phyloP scores from a whole-genome alignment of 37 sponge, comb jelly and placozoan species.

The Axinella damicornis region DNA sequence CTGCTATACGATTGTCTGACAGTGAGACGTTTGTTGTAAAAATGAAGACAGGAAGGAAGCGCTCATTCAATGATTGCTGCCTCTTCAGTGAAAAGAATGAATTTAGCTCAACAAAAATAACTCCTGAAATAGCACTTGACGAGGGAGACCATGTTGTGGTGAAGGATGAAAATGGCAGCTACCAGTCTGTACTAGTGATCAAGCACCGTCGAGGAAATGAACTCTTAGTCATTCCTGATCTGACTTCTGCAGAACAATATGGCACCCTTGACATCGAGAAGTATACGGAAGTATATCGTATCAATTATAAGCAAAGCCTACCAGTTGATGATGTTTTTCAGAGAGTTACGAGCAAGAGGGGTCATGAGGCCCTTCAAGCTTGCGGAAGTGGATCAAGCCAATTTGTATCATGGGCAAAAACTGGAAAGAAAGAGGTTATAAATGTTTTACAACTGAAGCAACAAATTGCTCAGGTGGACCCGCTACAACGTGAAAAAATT shows the following conservation, averaged over 20 bases:
- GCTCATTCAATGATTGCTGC: neutral
- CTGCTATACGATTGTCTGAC: too few relatives aligned
- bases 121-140: conserved; percentile 24
- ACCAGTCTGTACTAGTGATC: conserved; percentile 12
- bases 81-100: neutral
- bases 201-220: neutral
- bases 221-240: conserved; percentile 5
- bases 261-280: neutral
- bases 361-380: neutral
- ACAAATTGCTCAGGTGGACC: conserved; percentile 33
- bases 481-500: conserved; percentile 19
- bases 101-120: conserved; percentile 5
- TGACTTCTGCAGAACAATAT: neutral
- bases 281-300: conserved; percentile 27
- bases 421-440: conserved; percentile 15
- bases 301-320: conserved; percentile 31
- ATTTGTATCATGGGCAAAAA: conserved; percentile 43
- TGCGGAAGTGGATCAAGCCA: neutral
- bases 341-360: conserved; percentile 13
- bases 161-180: neutral
- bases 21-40: conserved; percentile 19
- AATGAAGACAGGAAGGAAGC: conserved; percentile 29
- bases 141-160: conserved; percentile 44
- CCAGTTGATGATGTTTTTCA: conserved; percentile 15
- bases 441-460: conserved; percentile 2